Conservation (phyloP, 2,888 invertebrate species). For the Amphipoea oculea region DNA sequence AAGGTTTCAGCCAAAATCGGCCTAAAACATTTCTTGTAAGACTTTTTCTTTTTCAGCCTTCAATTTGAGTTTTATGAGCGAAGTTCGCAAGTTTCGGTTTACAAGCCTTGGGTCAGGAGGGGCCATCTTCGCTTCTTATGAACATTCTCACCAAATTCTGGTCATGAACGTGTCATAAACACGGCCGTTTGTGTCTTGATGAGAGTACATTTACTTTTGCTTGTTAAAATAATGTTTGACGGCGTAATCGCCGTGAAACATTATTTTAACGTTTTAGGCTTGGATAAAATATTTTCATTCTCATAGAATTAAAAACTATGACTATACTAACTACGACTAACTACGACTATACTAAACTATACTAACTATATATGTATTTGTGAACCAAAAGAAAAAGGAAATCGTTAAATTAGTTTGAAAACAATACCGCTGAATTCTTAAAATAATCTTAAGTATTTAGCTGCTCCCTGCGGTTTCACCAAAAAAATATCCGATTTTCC, state of each 20-base stretch:
- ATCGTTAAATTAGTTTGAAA: neutral
- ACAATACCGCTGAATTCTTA: neutral
- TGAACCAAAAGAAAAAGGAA: neutral
- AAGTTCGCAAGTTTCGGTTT: slow-evolving; percentile 58
- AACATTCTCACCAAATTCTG: slow-evolving; percentile 55
- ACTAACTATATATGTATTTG: neutral
- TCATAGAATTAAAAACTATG: no score
- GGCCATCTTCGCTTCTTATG: slow-evolving; percentile 38
- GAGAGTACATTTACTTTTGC: slow-evolving; percentile 53
- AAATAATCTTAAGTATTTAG: neutral
- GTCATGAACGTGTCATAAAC: slow-evolving; percentile 65
- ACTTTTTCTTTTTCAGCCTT: slow-evolving; percentile 52
- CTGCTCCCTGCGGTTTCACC: neutral
- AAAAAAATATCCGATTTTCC: neutral
- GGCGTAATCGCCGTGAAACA: no score
- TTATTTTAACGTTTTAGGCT: neutral
- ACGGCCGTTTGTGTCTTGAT: slow-evolving; percentile 52
- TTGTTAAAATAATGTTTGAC: slow-evolving; percentile 49
- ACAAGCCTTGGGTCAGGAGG: slow-evolving; percentile 48
- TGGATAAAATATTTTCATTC: neutral
- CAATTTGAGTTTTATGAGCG: slow-evolving; percentile 56
- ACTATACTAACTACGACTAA: no score
- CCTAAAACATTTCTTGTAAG: slow-evolving; percentile 32
- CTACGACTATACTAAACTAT: no score
- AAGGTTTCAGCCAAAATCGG: slow-evolving; percentile 42